Base-by-base conservation (phyloP, 2,113 vertebrate genomes). In the Dolichotis patagonum region DNA sequence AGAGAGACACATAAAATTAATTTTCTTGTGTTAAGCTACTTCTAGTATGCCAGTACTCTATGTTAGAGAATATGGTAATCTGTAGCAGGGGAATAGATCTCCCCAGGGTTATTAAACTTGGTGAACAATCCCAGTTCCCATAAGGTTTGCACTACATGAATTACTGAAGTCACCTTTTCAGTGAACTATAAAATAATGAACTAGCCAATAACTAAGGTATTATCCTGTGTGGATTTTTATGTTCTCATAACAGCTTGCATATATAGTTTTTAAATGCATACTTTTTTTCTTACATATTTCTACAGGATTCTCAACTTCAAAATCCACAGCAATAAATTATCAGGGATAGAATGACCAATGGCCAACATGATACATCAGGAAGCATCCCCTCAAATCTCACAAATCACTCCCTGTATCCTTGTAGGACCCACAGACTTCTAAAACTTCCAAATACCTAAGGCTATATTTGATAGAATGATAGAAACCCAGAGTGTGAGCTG, bases 291-390 rank as follows among this genome's bases (percentile, higher is more conserved):
- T 49, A 35, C 54, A 35, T 35, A 75, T 32, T 80, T 91, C 88
- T 89, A 90, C 20, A 88, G 46, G 32, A 85, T 92, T 95, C 60
- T 94, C 13, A 3, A 58, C 38, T 85, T 97, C 32, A 90, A 93
- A 77, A 89, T 71, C 30, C 26, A 82, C 56, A 91, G 13, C 3
- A 88, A 88, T 88, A 9, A 81, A 62, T 90, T 82, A 67, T 87
- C 24, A 86, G 13, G 11, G 5, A n/a, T 80, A 94, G n/a, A 93
- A 82, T 77, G 26, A 88, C 12, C 24, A 85, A 58, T 52, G 46
- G 12, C 77, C 88, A 86, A 62, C 94, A 43, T 43, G 22, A 88
- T 49, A n/a, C 35, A 84, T 88, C 90, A 41, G 7, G 6, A 81
- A 81, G 28, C 16, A 82, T 28, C 22, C 9, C 5, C 3, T 78